Percentiles rank a stretch among this genome's conserved stretches.
These are phyloP conservation scores for Lepus americanus DNA, from an alignment of 2,113 vertebrate species.

Conservation along the genomic window DNA sequence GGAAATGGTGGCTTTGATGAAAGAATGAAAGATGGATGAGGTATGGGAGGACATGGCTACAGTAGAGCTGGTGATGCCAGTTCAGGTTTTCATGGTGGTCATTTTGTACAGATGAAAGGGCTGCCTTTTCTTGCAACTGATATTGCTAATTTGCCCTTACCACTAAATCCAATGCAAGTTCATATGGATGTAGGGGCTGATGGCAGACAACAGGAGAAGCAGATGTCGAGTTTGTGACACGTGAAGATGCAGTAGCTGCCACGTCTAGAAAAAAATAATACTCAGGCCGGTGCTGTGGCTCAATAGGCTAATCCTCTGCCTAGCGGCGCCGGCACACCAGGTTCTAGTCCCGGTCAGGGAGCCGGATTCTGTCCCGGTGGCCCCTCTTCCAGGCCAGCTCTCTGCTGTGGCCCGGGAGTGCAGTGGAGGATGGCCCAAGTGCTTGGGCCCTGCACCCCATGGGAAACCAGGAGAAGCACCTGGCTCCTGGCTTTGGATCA, in stretches of 20 bases:
- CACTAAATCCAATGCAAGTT: constrained; percentile 95
- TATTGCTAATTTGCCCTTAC: constrained; percentile 97
- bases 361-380: too few species aligned
- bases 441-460: too few species aligned
- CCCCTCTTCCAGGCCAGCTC: too few species aligned
- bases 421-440: too few species aligned
- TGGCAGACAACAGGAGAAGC: constrained; percentile 98
- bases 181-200: constrained; percentile 98
- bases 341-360: too few species aligned
- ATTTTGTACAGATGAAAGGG: constrained; percentile 99
- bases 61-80: constrained; percentile 89
- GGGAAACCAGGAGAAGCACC: too few species aligned
- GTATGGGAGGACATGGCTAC: constrained; percentile 94
- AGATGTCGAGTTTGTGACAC: constrained; percentile 97
- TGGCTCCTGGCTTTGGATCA: too few species aligned
- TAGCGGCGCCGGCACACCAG: too few species aligned
- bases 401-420: too few species aligned
- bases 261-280: constrained; percentile 96
- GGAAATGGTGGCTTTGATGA: constrained; percentile 97
- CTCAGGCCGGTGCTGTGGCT: too few species aligned
- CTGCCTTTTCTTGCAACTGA: constrained; percentile 97
- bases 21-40: constrained; percentile 94
- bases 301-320: too few species aligned
- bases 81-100: constrained; percentile 95
- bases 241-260: constrained; percentile 97